A percentile compares a stretch with the other conserved stretches of the same genome.
These are phyloP conservation scores for Cynodonichthys magdalenae DNA, from an alignment of 2,797 vertebrate species.

Conservation along the genomic window DNA sequence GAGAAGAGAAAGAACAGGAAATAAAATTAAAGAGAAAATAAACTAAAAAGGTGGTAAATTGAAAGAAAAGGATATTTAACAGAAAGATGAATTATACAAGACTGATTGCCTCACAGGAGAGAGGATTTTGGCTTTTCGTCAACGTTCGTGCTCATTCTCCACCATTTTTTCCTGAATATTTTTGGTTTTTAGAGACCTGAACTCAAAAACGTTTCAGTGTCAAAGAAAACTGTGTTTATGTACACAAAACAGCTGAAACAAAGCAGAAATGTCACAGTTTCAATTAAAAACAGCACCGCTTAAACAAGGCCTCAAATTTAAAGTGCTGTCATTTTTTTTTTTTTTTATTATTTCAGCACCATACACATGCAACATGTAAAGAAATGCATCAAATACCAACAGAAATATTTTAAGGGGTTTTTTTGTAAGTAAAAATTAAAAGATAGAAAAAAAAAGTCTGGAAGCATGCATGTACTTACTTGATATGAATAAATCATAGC, in stretches of 20 bases:
- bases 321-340: too few relatives aligned
- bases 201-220: too few relatives aligned
- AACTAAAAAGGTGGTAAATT: neutral
- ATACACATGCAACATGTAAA: neutral
- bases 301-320: too few relatives aligned
- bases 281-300: too few relatives aligned
- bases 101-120: constrained; percentile 21
- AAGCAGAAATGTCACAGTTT: too few relatives aligned
- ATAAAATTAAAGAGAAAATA: constrained; percentile 17
- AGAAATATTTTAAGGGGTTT: neutral
- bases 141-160: too few relatives aligned
- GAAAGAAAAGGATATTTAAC: too few relatives aligned
- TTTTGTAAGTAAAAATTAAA: neutral
- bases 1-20: constrained; percentile 5
- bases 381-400: neutral
- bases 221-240: too few relatives aligned
- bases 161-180: too few relatives aligned
- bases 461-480: neutral
- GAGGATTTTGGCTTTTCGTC: constrained; percentile 27
- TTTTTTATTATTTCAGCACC: neutral
- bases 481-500: constrained; percentile 30
- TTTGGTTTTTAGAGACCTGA: too few relatives aligned
- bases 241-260: too few relatives aligned
- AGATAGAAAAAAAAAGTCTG: neutral
- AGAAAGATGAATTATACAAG: constrained; percentile 11